Conservation (phyloP, 2,888 invertebrate species). For the Petrolisthes cinctipes region DNA sequence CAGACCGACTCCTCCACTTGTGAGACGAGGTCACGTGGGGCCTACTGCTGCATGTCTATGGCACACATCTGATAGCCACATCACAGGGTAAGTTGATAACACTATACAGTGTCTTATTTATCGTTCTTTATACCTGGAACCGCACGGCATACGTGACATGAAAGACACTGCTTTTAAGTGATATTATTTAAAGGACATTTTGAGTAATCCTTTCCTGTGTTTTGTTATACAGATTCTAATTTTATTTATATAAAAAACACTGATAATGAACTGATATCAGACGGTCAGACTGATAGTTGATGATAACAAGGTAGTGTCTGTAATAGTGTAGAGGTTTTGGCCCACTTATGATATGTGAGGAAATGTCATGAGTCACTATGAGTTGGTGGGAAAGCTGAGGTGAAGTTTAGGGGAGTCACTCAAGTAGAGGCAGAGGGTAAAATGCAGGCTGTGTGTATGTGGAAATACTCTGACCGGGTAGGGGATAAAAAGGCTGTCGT, state of each 20-base stretch:
- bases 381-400: not conserved
- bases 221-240: not conserved
- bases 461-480: constrained; percentile 1
- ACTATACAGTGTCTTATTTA: not conserved
- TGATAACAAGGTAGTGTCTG: not conserved
- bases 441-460: not conserved
- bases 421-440: not conserved
- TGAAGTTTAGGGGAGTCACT: not conserved
- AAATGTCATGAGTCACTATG: not conserved
- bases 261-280: not conserved
- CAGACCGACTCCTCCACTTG: not conserved
- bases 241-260: not conserved
- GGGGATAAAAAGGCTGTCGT: not conserved
- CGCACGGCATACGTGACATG: not conserved
- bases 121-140: not conserved
- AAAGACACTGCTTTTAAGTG: not conserved
- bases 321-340: not conserved
- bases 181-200: not conserved
- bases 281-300: not conserved
- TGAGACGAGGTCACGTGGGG: not conserved
- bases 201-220: not conserved
- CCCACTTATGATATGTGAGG: not conserved
- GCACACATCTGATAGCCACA: not conserved
- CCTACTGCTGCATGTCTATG: not conserved
- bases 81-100: not conserved